Evolutionary conservation across 1,140 invertebrate species (phyloP), one percentile per base, ranked within the genome.

Genomic region (Lepidostoma basale): DNA sequence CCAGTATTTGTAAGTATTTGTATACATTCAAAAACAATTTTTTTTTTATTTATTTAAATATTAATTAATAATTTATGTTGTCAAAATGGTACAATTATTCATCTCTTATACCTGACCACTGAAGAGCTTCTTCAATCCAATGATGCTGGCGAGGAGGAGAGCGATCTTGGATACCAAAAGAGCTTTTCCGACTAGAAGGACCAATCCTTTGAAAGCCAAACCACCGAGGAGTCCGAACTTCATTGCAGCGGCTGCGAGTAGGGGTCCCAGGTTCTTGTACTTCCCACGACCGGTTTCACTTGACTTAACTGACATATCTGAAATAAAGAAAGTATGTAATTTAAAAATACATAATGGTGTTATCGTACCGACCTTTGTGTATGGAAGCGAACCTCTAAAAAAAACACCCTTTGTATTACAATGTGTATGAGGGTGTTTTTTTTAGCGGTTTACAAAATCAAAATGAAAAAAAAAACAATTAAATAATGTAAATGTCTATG

Each of bases 131-230:
- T 93, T 93, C 73, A 94, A 76, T 16, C 91, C 92, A 62, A 94
- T 91, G 62, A 93, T 89, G 23, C 88, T 88, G 0, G 91, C 90
- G 9, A 93, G 76, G 0, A 93, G 83, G 3, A 94, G 84, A 1
- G 92, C 92, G 39, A 93, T 88, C 84, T 94, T 94, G 52, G 90
- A 91, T 5, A 94, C 87, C 0, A 93, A 85, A 0, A 94, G 83
- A 23, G 92, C 92, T 80, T 94, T 93, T 72, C 91, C 91, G 3
- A 93, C 91, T 25, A 94, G 84, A 3, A 94, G 79, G n/a, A 90
- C 89, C 0, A 94, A 79, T 6, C 88, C 92, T 74, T 93, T 93
- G 76, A 93, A 90, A 1, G 91, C 88, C 10, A 94, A 74, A 33
- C 90, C 90, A 26, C 90, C 92, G 6, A 93, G 85, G 45, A 94